These are phyloP conservation scores for silkworm (Bombyx mori) DNA, from an alignment of 1,140 invertebrate species.

Conservation along the genomic window ASM3026992v2 NC_085107.1:18061001-18061500, in stretches of 20 bases:
- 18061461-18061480: too few relatives aligned
- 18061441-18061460: conserved; percentile 8
- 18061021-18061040: too few relatives aligned
- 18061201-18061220: neutral
- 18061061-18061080: too few relatives aligned
- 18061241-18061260: conserved; percentile 16
- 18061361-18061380: conserved; percentile 31
- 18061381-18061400: conserved; percentile 43
- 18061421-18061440: conserved; percentile 26
- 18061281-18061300: conserved; percentile 76
- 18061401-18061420: conserved; percentile 43
- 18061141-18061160: too few relatives aligned
- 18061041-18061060: too few relatives aligned
- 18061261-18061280: conserved; percentile 69
- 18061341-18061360: conserved; percentile 33
- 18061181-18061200: conserved; percentile 6
- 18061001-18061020: too few relatives aligned
- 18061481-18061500: neutral
- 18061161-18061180: neutral
- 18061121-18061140: neutral
- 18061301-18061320: conserved; percentile 74
- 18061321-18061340: conserved; percentile 57
- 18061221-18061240: neutral
- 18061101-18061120: neutral
- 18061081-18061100: neutral